These are phyloP conservation scores for Pseudomyrmex dendroicus DNA, from an alignment of 1,140 invertebrate species.

Conservation along the genomic window DNA sequence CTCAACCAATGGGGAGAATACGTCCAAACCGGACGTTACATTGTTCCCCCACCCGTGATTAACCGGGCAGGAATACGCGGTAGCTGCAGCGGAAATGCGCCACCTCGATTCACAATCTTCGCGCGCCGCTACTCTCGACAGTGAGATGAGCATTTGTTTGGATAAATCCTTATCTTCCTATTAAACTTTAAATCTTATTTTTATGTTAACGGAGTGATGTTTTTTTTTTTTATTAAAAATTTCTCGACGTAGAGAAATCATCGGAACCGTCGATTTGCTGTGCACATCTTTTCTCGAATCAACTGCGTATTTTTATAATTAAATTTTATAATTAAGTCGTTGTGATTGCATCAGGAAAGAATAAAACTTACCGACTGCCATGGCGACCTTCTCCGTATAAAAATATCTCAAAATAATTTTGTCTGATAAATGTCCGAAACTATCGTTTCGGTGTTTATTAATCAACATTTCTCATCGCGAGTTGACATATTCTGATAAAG, in stretches of 20 bases:
- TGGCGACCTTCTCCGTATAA: constrained; percentile 70
- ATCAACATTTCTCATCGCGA: too few species aligned
- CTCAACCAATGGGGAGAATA: constrained; percentile 72
- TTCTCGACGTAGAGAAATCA: background rate
- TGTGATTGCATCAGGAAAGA: constrained; percentile 58
- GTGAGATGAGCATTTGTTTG: constrained; percentile 34
- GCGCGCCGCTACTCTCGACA: constrained; percentile 37
- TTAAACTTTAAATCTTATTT: background rate
- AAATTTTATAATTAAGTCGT: too few species aligned
- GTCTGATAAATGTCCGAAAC: background rate
- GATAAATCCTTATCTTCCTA: background rate
- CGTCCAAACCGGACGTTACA: constrained; percentile 82
- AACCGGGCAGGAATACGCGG: constrained; percentile 66
- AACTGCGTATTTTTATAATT: too few species aligned
- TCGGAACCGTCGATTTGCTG: too few species aligned
- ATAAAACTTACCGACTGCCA: constrained; percentile 81
- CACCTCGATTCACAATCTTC: constrained; percentile 53
- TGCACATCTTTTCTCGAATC: too few species aligned
- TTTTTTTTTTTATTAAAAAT: background rate
- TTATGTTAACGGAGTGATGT: background rate
- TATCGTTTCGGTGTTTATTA: too few species aligned
- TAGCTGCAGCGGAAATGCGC: constrained; percentile 72
- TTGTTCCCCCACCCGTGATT: constrained; percentile 76
- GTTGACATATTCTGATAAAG: too few species aligned
- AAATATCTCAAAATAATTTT: constrained; percentile 9